Percentiles rank a stretch among this genome's conserved stretches.
Conservation (phyloP, 2,888 invertebrate genomes). For the Sthenelais limicola region DNA sequence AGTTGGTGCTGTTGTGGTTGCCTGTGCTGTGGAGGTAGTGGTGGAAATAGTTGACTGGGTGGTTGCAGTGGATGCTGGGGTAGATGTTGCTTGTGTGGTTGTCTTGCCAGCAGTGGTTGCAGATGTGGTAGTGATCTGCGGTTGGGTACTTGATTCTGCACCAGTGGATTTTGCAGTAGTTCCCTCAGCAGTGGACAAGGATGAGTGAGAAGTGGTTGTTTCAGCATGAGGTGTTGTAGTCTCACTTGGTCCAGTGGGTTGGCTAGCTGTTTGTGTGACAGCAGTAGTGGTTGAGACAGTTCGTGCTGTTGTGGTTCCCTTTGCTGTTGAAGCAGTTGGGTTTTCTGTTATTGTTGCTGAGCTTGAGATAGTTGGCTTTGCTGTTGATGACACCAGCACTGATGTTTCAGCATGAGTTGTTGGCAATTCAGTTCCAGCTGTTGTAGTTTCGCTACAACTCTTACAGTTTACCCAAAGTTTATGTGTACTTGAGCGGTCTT, state of each 20-base stretch:
- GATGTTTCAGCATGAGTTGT: too few relatives aligned
- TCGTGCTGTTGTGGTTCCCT: background rate
- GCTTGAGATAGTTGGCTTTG: background rate
- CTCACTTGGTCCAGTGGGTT: background rate
- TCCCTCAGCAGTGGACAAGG: background rate
- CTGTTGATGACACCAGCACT: too few relatives aligned
- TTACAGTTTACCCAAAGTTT: too few relatives aligned
- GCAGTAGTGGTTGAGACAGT: background rate
- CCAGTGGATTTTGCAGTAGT: background rate
- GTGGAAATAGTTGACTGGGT: background rate
- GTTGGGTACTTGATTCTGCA: too few relatives aligned
- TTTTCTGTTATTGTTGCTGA: constrained; percentile 8
- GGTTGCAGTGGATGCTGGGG: background rate
- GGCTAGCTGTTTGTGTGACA: background rate
- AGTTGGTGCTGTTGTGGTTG: background rate
- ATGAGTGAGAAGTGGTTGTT: background rate
- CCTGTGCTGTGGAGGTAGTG: background rate
- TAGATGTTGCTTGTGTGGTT: background rate
- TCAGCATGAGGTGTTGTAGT: background rate
- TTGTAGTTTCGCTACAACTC: too few relatives aligned
- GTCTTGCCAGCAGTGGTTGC: background rate
- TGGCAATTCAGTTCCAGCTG: too few relatives aligned
- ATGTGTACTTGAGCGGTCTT: too few relatives aligned
- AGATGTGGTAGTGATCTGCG: background rate
- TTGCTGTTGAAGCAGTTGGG: background rate